These are phyloP conservation scores for Podarcis muralis DNA, from an alignment of 2,113 vertebrate genomes.

Conservation along the genomic window DNA sequence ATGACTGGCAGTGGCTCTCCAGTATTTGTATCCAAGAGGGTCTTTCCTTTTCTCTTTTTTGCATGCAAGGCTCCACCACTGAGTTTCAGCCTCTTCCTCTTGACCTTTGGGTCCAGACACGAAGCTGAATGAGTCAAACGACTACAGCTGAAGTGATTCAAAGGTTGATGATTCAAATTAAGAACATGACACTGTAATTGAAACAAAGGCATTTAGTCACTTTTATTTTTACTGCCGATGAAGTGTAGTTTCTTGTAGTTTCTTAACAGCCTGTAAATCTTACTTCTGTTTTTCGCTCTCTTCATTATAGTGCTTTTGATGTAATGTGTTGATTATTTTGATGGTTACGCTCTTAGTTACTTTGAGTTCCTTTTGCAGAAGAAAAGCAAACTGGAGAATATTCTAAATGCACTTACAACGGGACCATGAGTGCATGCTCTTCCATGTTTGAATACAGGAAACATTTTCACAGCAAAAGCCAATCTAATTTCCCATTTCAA, in stretches of 20 bases:
- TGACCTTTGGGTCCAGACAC: not conserved
- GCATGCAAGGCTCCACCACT: not conserved
- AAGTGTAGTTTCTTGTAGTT: not conserved
- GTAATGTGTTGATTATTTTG: not conserved
- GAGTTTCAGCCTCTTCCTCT: not conserved
- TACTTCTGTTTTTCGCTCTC: not conserved
- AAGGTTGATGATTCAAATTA: not conserved
- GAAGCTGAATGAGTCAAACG: not conserved
- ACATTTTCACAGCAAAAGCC: constrained; percentile 25
- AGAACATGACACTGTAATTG: not conserved
- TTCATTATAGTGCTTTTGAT: too few relatives aligned
- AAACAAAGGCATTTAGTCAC: not conserved
- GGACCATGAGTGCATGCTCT: not conserved
- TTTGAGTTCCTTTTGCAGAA: not conserved
- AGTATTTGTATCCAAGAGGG: not conserved
- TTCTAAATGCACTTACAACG: not conserved
- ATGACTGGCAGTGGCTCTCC: not conserved
- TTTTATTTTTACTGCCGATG: not conserved
- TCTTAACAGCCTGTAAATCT: not conserved
- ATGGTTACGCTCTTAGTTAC: not conserved
- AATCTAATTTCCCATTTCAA: constrained; percentile 56
- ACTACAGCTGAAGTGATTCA: too few relatives aligned
- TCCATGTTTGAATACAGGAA: not conserved
- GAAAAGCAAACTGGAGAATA: not conserved
- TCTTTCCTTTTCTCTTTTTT: not conserved